A percentile compares a stretch with the other conserved stretches of the same genome.
Conservation (phyloP, 2,888 invertebrate species). For the Atrina japonica region DNA sequence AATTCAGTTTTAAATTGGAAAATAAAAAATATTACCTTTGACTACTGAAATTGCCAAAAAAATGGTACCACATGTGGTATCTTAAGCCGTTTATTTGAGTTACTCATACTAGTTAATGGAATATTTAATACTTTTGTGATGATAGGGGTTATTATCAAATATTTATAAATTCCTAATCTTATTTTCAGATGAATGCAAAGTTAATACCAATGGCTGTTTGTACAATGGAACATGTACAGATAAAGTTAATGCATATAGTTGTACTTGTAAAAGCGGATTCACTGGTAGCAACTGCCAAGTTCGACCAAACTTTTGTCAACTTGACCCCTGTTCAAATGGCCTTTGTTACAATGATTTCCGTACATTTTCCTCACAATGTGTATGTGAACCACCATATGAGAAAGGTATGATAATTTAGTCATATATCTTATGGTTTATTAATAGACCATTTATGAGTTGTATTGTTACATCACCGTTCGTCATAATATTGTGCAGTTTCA, state of each 20-base stretch:
- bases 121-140: too few species aligned
- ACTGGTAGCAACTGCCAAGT: conserved; percentile 91
- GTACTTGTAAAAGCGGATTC: conserved; percentile 92
- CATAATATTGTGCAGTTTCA: too few species aligned
- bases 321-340: conserved; percentile 40
- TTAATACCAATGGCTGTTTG: conserved; percentile 57
- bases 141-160: too few species aligned
- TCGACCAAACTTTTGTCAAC: conserved; percentile 53
- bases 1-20: too few species aligned
- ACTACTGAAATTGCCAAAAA: too few species aligned
- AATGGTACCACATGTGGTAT: too few species aligned
- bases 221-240: conserved; percentile 58
- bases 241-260: conserved; percentile 86
- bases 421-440: neutral
- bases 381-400: conserved; percentile 46
- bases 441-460: too few species aligned
- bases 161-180: too few species aligned
- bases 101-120: too few species aligned
- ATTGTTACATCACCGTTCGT: neutral
- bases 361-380: conserved; percentile 35
- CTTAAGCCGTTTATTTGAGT: too few species aligned
- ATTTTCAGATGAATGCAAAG: conserved; percentile 64
- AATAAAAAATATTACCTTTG: too few species aligned
- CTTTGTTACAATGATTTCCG: conserved; percentile 41
- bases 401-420: conserved; percentile 14